These are phyloP conservation scores for Noctilio leporinus DNA, from an alignment of 2,113 vertebrate species.

Conservation along the genomic window DNA sequence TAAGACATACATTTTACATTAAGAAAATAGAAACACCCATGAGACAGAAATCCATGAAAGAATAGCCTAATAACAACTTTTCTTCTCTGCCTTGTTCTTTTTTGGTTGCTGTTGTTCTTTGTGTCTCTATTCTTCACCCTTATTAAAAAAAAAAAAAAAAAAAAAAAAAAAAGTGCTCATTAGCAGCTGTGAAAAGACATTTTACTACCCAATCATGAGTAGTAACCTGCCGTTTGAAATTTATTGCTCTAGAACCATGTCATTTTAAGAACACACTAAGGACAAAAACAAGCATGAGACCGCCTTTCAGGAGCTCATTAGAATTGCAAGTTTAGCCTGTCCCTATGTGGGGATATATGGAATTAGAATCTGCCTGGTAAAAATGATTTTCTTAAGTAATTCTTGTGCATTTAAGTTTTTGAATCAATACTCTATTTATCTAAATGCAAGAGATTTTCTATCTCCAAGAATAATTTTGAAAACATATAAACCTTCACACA, in stretches of 20 bases:
- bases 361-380: not conserved
- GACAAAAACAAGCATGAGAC: not conserved
- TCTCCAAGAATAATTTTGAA: not conserved
- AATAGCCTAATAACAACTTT: not conserved
- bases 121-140: not conserved
- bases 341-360: not conserved
- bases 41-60: not conserved
- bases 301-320: not conserved
- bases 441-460: not conserved
- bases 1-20: not conserved
- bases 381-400: not conserved
- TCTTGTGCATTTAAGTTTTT: not conserved
- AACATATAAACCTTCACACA: not conserved
- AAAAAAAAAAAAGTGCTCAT: not conserved
- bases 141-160: too few species aligned
- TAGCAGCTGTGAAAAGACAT: not conserved
- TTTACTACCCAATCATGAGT: not conserved
- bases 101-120: not conserved
- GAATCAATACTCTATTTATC: not conserved
- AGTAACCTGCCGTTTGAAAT: not conserved
- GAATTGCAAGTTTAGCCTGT: not conserved
- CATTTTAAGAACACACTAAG: not conserved
- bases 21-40: not conserved
- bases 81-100: not conserved
- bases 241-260: not conserved